A percentile compares a stretch with the other conserved stretches of the same genome.
These are phyloP conservation scores for Oostethus manadensis DNA, from an alignment of 2,113 vertebrate species.

Conservation along the genomic window DNA sequence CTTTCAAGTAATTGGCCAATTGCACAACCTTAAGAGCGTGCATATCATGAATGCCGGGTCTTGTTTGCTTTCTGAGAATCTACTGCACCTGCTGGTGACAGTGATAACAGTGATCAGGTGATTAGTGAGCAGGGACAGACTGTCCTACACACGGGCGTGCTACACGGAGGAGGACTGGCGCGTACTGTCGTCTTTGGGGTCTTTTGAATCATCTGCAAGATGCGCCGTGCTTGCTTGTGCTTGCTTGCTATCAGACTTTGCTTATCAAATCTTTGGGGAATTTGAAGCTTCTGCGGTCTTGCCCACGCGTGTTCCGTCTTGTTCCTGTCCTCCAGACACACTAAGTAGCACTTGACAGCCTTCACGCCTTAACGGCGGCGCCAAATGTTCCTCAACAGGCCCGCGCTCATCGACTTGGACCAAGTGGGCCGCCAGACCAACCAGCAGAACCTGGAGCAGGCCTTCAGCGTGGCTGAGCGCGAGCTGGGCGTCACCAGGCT, in stretches of 20 bases:
- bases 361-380: no score
- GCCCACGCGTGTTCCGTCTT: constrained; percentile 27
- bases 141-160: constrained; percentile 39
- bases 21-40: no score
- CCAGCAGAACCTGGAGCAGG: constrained; percentile 92
- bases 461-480: constrained; percentile 85
- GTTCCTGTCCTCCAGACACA: constrained; percentile 4
- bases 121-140: constrained; percentile 40
- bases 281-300: neutral
- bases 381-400: constrained; percentile 65
- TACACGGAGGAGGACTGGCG: constrained; percentile 25
- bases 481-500: constrained; percentile 89
- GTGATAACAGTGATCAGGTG: no score
- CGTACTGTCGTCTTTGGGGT: neutral
- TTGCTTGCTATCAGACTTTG: constrained; percentile 15
- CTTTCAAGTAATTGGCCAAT: no score
- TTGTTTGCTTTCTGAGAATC: no score
- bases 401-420: constrained; percentile 84
- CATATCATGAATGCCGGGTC: no score
- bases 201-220: neutral
- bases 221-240: constrained; percentile 25
- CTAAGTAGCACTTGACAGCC: no score
- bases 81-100: no score
- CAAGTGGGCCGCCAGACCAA: constrained; percentile 85
- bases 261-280: constrained; percentile 1